Base-by-base conservation (phyloP, 2,888 invertebrate genomes). In the Lottia scabra region DNA sequence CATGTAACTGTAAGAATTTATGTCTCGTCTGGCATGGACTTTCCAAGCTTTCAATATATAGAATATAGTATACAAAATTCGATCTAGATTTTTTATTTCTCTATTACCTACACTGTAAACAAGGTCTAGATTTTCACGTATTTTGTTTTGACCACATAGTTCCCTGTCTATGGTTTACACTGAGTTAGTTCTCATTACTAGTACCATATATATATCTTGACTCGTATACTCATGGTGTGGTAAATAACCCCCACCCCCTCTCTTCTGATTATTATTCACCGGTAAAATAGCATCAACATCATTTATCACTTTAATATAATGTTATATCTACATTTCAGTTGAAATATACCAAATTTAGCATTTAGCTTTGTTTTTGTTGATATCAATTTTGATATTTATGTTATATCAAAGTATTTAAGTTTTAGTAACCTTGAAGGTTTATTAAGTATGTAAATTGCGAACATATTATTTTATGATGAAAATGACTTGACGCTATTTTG, bases 241-340 rank as follows among this genome's bases (percentile, higher is more conserved):
- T 56, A 23, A 38, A 38, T 56, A 56, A 10, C 23, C 56, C 56
- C 19, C 56, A 56, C 56, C 56, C 56, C 13, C 56, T 23, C 23
- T 56, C 56, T 23, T 56, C 56, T 56, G 56, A 56, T 56, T 56
- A 56, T 56, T 56, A 38, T 23, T 56, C 56, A 56, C 56, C 56
- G 56, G 56, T 56, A 56, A 56, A 56, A 56, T 56, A 56, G 56
- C 56, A 56, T 56, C 56, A 56, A 56, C 56, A 19, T 38, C 38
- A 38, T 38, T 38, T 38, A 38, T 38, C 38, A 38, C 38, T 38
- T 38, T 38, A 38, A 38, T 38, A 38, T 6, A 38, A 38, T 38
- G 38, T 38, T 38, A 38, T 38, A 6, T 38, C 38, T 38, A 38
- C 38, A 38, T 38, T 38, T 38, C 38, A 38, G 38, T 38, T 38